Base-by-base conservation (phyloP, 2,113 vertebrate species). In the Daboia siamensis region DNA sequence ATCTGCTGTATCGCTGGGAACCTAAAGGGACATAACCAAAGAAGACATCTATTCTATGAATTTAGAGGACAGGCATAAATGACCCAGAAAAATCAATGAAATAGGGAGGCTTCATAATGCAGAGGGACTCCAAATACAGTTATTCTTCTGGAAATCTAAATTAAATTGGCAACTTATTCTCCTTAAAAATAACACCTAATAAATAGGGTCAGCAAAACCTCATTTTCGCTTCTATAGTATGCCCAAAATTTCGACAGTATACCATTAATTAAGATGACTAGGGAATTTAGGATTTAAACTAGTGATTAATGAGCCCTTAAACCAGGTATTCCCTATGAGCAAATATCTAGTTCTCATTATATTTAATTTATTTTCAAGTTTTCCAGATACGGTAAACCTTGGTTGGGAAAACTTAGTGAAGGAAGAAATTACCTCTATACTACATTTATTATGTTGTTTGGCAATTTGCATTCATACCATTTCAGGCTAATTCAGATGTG, bases 301-400 rank as follows among this genome's bases (percentile, higher is more conserved):
- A 93, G 93, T 96, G 96, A 97, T 96, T 97, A 97, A 97, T 95
- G 96, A 97, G 93, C 93, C 93, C 96, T 95, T 96, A 95, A 93
- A 96, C 2, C 39, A 95, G 92, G 69, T 91, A 93, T 57, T 95
- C 93, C 89, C 44, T 95, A 52, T 94, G 94, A 95, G 64, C 94
- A 96, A 94, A 93, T 95, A 95, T 94, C 92, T 95, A 96, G 95
- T 91, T 96, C 93, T 91, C 91, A 92, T 94, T 96, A 92, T 92
- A 93, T 95, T 95, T 95, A 97, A 96, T 95, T 95, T 97, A 95
- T 93, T 95, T 94, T 5, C 95, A 95, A 95, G 93, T 33, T 48
- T 91, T 56, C 55, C 87, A 61, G 51, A 89, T 69, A 89, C n/a
- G 51, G 94, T 95, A 96, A 95, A 96, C 96, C 95, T 96, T 95